Base-by-base conservation (phyloP, 2,888 invertebrate genomes). In the Lymantria monacha region DNA sequence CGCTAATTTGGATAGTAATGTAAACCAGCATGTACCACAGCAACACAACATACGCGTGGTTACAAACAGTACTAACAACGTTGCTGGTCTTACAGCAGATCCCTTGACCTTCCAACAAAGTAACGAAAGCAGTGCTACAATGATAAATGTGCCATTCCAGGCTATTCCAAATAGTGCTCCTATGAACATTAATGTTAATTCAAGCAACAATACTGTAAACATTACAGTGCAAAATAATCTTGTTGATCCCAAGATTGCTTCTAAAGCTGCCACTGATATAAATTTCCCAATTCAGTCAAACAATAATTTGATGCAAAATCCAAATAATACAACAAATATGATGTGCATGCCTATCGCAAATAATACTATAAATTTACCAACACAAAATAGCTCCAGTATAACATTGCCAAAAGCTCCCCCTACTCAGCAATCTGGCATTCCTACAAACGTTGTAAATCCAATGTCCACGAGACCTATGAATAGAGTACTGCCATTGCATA, bases 401-500 rank as follows among this genome's bases (percentile, higher is more conserved):
- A 92, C 91, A 53, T 83, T 94, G 56, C 94, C 94, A 8, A 93
- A 93, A 67, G 93, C 94, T 48, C 91, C 92, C 31, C 88, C 92
- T 10, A 93, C 93, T 55, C 93, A 93, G 71, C 92, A 93, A 67
- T 87, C 87, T 55, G 92, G 92, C 36, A 93, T 95, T 66, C 95
- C 95, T 13, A 95, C 94, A 10, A 95, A 95, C 76, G 93, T 95
- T 47, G 95, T 95, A 0, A 94, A 94, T 72, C 95, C 95, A 1
- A 93, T 94, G 85, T 86, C 88, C 7, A 92, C 85, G 81, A 88
- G 96, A 53, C 96, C 96, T 41, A 96, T 96, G 92, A 96, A 95
- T 74, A 92, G 96, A 57, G 96, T 96, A 1, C 74, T 96, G 46
- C 96, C 96, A 9, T 94, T 96, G 92, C 96, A 95, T 69, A 94